Evolutionary conservation across 1,140 invertebrate genomes (phyloP).

Genomic region (Bombyx mori): ASM3026992v2 NC_085118.1:1104501-1105000

Average conservation of each 20-base stretch:
- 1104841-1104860: too few species aligned
- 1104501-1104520: slow-evolving; percentile 71
- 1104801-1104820: slow-evolving; percentile 29
- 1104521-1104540: slow-evolving; percentile 84
- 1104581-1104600: slow-evolving; percentile 65
- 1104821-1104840: slow-evolving; percentile 21
- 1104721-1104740: neutral
- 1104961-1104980: too few species aligned
- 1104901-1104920: too few species aligned
- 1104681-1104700: slow-evolving; percentile 51
- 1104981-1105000: too few species aligned
- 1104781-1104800: slow-evolving; percentile 6
- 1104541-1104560: slow-evolving; percentile 80
- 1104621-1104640: slow-evolving; percentile 49
- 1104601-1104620: slow-evolving; percentile 42
- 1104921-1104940: too few species aligned
- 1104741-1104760: neutral
- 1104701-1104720: slow-evolving; percentile 17
- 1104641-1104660: slow-evolving; percentile 54
- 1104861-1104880: too few species aligned
- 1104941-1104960: too few species aligned
- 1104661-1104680: slow-evolving; percentile 40
- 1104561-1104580: slow-evolving; percentile 80
- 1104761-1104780: neutral
- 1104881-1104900: too few species aligned